These are phyloP conservation scores for Plumapathes pennacea DNA, from an alignment of 92 coral and sea anemone genomes.

Conservation along the genomic window DNA sequence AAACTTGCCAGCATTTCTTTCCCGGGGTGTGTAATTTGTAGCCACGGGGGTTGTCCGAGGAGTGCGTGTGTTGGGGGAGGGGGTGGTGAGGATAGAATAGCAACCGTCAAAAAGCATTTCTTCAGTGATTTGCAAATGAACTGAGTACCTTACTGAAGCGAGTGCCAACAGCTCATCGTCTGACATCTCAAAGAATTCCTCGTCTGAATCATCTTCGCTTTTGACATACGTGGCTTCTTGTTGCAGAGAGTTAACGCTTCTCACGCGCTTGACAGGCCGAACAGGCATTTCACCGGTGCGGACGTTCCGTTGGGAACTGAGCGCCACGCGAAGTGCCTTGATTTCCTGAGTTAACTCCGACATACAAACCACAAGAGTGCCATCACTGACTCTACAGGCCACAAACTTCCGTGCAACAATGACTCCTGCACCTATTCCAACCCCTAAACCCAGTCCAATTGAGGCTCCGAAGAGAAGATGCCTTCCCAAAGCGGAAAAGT, in stretches of 20 bases:
- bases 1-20: too few species aligned
- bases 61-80: too few species aligned
- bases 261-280: neutral
- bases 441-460: constrained; percentile 80
- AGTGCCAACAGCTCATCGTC: constrained; percentile 50
- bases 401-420: constrained; percentile 44
- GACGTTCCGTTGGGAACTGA: neutral
- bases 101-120: too few species aligned
- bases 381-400: constrained; percentile 29
- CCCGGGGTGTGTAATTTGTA: too few species aligned
- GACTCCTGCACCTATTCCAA: constrained; percentile 79
- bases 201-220: constrained; percentile 70
- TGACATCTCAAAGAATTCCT: constrained; percentile 75
- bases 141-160: constrained; percentile 9
- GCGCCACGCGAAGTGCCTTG: constrained; percentile 53
- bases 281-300: neutral
- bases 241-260: constrained; percentile 20
- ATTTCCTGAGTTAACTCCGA: constrained; percentile 69
- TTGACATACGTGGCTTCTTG: constrained; percentile 26
- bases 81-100: too few species aligned
- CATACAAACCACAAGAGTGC: constrained; percentile 61
- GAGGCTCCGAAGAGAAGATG: constrained; percentile 72
- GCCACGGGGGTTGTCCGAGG: too few species aligned
- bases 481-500: constrained; percentile 50
- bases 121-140: constrained; percentile 7